Evolutionary conservation across 35 echinoderm and acorn worm genomes (phyloP), one percentile per base, ranked within the genome.

Genomic region (Eucidaris tribuloides): DNA sequence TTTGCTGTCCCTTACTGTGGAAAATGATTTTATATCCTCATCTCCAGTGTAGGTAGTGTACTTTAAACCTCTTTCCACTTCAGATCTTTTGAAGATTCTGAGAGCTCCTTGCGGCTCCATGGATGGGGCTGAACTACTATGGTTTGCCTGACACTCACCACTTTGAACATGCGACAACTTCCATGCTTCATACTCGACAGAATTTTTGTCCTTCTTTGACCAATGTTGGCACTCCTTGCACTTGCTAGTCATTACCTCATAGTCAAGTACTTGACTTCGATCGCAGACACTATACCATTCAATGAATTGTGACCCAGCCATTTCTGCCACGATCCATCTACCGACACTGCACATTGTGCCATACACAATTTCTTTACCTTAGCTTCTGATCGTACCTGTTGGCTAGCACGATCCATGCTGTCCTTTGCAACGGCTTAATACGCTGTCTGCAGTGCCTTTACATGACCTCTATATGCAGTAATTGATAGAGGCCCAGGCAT

Each of bases 51-150:
- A 85, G 17, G 42, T 85, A 30, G 22, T 85, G 45, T 85, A 76
- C 42, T 56, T 19, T 20, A 72, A 35, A 36, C 83, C 81, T 43
- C 65, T 45, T 77, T 85, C 65, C 42, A 33, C 54, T 37, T 76
- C 38, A 35, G 82, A 85, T 30, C 82, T 23, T 23, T 28, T 46
- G 44, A 85, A 85, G 40, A 89, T 81, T 50, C 78, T 42, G 7
- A 85, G 58, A 46, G 41, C 58, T 42, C 82, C 82, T 37, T 36
- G 58, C 13, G 82, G 82, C 39, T 85, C 82, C 82, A 85, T 85
- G 17, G 83, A 48, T 20, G 42, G 63, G 20, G 83, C 62, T 33
- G 83, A 85, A 0, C 83, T 62, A 54, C 46, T 71, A 36, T 85
- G 58, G 65, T 85, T 85, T 37, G 66, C 34, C 20, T 76, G 4